Evolutionary conservation across 2,888 invertebrate genomes (phyloP).

Genomic region (Epinotia demarniana): DNA sequence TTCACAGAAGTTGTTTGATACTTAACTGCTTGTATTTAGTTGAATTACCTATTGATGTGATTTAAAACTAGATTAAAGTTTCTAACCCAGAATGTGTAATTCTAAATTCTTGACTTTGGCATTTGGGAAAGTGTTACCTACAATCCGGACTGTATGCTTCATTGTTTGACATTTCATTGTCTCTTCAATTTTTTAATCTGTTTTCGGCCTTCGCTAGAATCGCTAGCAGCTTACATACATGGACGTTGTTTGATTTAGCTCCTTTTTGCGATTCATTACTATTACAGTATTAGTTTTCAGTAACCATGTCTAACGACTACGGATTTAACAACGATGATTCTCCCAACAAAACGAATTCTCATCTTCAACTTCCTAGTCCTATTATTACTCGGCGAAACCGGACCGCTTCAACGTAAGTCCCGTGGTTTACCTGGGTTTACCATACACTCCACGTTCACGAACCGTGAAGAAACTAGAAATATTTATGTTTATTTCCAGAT

Average conservation of each 20-base stretch:
- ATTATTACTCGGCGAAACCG: constrained; percentile 91
- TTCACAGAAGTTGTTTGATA: too few relatives aligned
- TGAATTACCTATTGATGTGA: too few relatives aligned
- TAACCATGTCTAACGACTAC: constrained; percentile 77
- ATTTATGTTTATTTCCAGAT: constrained; percentile 79
- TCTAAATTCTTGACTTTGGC: neutral
- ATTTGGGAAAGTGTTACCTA: neutral
- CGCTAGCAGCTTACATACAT: constrained; percentile 3
- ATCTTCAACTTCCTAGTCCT: constrained; percentile 89
- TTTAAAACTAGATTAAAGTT: too few relatives aligned
- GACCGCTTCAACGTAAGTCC: constrained; percentile 92
- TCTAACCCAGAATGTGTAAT: too few relatives aligned
- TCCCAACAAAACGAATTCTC: constrained; percentile 76
- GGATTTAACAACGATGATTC: constrained; percentile 81
- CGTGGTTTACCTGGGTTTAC: constrained; percentile 47
- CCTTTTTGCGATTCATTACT: constrained; percentile 23
- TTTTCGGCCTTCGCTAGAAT: constrained; percentile 6
- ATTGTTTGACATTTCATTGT: constrained; percentile 15
- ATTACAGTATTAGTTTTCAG: constrained; percentile 39
- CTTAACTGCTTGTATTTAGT: too few relatives aligned
- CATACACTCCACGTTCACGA: constrained; percentile 16
- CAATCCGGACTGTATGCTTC: neutral
- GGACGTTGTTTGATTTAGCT: constrained; percentile 26
- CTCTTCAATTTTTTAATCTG: constrained; percentile 29
- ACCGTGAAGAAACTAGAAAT: constrained; percentile 11